Evolutionary conservation across 35 echinoderm and acorn worm genomes (phyloP), one percentile per base, ranked within the genome.

Genomic region (Apostichopus japonicus): DNA sequence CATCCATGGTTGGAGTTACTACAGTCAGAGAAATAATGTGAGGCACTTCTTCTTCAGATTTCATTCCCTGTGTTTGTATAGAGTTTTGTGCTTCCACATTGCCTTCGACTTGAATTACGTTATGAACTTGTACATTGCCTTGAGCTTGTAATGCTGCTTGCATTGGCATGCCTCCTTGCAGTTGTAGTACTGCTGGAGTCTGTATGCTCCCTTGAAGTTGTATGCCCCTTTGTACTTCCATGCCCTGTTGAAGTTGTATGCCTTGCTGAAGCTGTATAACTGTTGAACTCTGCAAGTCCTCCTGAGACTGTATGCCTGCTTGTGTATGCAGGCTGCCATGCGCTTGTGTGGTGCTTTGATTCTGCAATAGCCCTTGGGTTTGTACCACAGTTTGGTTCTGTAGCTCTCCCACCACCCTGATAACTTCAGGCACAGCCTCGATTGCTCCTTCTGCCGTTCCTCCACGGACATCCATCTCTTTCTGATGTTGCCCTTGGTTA

Each of bases 1-100:
- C 16, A 23, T 75, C 71, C 71, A 75, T 1, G 5, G 71, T 15
- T 75, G 71, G 71, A 7, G 71, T n/a, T 75, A 75, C 71, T 21
- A 75, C 15, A 23, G 71, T 75, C 71, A 75, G n/a, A 19, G 71
- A 75, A 75, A 75, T 75, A 23, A 75, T 75, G 71, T 75, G 71
- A 23, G 71, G 71, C 14, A 75, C 71, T 75, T 15, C 13, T 19
- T 75, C 71, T 19, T 75, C 71, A 23, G n/a, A 1, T 75, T 75
- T 75, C 71, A 75, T 19, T 19, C 71, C 71, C 71, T 75, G 71
- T n/a, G 71, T 21, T 75, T 75, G 17, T 23, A 75, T 75, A 8
- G 71, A 19, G 71, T 7, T 75, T 19, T 23, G 16, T 23, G 22
- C 17, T 19, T 75, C 15, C n/a, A 19, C 21, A 7, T 23, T 6